Conservation (phyloP, 2,797 vertebrate species). For the Epinephelus awoara region DNA sequence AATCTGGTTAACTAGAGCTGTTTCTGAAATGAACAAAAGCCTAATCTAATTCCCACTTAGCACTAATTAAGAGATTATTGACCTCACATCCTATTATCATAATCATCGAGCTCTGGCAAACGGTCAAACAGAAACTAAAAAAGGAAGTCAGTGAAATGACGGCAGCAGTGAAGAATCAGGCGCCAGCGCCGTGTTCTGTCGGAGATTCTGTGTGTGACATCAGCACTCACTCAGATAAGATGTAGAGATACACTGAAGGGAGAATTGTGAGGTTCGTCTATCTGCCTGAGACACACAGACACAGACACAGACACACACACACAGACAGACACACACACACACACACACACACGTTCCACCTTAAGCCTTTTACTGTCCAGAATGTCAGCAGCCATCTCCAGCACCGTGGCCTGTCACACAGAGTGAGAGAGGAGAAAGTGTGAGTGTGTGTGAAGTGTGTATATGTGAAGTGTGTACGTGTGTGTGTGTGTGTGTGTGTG, state of each 20-base stretch:
- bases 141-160: constrained; percentile 37
- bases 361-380: constrained; percentile 82
- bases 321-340: constrained; percentile 15
- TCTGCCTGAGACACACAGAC: constrained; percentile 50
- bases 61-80: constrained; percentile 84
- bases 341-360: constrained; percentile 56
- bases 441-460: constrained; percentile 32
- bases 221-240: constrained; percentile 51
- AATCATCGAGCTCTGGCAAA: constrained; percentile 65
- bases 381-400: constrained; percentile 80
- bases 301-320: constrained; percentile 29
- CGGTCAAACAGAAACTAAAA: constrained; percentile 35
- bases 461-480: constrained; percentile 8
- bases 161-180: constrained; percentile 34
- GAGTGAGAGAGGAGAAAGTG: constrained; percentile 49
- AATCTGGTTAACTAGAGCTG: constrained; percentile 81
- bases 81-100: constrained; percentile 78
- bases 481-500: constrained; percentile 21
- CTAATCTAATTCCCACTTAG: constrained; percentile 83
- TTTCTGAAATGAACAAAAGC: constrained; percentile 75
- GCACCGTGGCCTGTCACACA: constrained; percentile 74
- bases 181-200: neutral
- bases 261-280: constrained; percentile 52
- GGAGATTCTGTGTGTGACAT: constrained; percentile 51
- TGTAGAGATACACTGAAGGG: constrained; percentile 60